These are phyloP conservation scores for Drosophila kikkawai DNA, from an alignment of 1,140 invertebrate species.

Conservation along the genomic window DNA sequence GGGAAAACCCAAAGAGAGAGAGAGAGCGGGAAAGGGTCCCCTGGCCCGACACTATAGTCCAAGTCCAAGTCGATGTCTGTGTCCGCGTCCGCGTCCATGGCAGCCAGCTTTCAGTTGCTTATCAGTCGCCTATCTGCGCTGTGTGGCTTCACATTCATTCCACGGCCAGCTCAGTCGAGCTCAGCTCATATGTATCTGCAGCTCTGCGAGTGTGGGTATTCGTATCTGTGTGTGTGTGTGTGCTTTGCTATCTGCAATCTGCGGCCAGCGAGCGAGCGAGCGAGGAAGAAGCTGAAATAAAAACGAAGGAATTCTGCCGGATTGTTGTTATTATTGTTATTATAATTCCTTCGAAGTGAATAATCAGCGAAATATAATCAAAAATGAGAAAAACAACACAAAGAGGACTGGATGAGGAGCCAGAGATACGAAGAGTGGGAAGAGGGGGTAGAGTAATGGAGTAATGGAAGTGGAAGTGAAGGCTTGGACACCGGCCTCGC, in stretches of 20 bases:
- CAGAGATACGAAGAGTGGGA: not conserved
- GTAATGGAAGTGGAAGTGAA: slow-evolving; percentile 42
- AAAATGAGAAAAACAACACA: slow-evolving; percentile 73
- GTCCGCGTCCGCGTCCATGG: slow-evolving; percentile 55
- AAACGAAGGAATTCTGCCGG: slow-evolving; percentile 80
- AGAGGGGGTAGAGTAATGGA: slow-evolving; percentile 7
- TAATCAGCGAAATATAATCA: slow-evolving; percentile 83
- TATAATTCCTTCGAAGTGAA: slow-evolving; percentile 83
- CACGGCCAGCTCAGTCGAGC: slow-evolving; percentile 38
- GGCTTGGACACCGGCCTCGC: slow-evolving; percentile 57
- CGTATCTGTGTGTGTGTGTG: slow-evolving; percentile 35
- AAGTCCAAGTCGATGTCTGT: slow-evolving; percentile 39
- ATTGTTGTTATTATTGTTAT: slow-evolving; percentile 84
- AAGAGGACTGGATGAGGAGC: slow-evolving; percentile 31
- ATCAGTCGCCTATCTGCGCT: slow-evolving; percentile 81
- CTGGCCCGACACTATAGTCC: slow-evolving; percentile 25
- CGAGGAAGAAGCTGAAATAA: slow-evolving; percentile 50
- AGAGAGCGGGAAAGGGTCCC: slow-evolving; percentile 10
- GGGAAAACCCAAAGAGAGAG: not conserved
- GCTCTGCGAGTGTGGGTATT: slow-evolving; percentile 38
- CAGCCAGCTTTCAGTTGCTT: slow-evolving; percentile 73
- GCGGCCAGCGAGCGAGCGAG: slow-evolving; percentile 61
- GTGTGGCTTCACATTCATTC: slow-evolving; percentile 83
- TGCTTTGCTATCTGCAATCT: slow-evolving; percentile 75
- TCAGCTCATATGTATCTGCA: slow-evolving; percentile 39